Conservation (phyloP, 2,888 invertebrate genomes). For the Scaptodrosophila latifasciaeformis region DNA sequence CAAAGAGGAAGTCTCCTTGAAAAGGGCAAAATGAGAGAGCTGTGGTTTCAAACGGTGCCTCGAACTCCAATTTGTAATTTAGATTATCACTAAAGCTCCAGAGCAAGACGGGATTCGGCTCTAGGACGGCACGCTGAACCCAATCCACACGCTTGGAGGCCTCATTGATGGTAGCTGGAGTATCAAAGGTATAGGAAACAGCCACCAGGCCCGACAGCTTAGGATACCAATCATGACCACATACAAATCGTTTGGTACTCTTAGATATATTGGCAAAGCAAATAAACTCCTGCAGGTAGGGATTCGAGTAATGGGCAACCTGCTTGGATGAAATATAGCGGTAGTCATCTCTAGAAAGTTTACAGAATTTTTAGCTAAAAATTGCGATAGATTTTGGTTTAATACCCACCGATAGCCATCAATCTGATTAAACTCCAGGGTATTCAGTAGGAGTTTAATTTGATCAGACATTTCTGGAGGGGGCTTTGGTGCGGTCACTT, state of each 20-base stretch:
- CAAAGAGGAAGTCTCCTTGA: slow-evolving; percentile 81
- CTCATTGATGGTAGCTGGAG: slow-evolving; percentile 72
- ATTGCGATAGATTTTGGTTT: no score
- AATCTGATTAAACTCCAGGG: slow-evolving; percentile 74
- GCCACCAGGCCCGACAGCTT: slow-evolving; percentile 82
- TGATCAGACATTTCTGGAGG: slow-evolving; percentile 67
- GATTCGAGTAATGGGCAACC: slow-evolving; percentile 64
- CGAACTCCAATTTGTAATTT: slow-evolving; percentile 81
- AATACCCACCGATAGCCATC: slow-evolving; percentile 74
- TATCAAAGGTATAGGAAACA: slow-evolving; percentile 80
- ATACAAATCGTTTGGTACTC: slow-evolving; percentile 81
- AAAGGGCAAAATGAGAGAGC: slow-evolving; percentile 82
- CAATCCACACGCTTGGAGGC: slow-evolving; percentile 73
- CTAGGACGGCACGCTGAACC: slow-evolving; percentile 78
- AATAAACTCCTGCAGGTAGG: slow-evolving; percentile 75
- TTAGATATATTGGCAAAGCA: slow-evolving; percentile 81
- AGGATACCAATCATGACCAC: slow-evolving; percentile 82
- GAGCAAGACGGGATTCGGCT: slow-evolving; percentile 81
- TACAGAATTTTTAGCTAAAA: no score
- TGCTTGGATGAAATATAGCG: slow-evolving; percentile 57
- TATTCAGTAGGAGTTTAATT: slow-evolving; percentile 66
- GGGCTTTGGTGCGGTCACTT: slow-evolving; percentile 34
- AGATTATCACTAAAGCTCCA: slow-evolving; percentile 86
- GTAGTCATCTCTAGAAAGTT: slow-evolving; percentile 72
- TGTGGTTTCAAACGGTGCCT: slow-evolving; percentile 81